Percentiles rank a stretch among this genome's conserved stretches.
These are phyloP conservation scores for Podilymbus podiceps DNA, from an alignment of 2,113 vertebrate genomes.

Conservation along the genomic window DNA sequence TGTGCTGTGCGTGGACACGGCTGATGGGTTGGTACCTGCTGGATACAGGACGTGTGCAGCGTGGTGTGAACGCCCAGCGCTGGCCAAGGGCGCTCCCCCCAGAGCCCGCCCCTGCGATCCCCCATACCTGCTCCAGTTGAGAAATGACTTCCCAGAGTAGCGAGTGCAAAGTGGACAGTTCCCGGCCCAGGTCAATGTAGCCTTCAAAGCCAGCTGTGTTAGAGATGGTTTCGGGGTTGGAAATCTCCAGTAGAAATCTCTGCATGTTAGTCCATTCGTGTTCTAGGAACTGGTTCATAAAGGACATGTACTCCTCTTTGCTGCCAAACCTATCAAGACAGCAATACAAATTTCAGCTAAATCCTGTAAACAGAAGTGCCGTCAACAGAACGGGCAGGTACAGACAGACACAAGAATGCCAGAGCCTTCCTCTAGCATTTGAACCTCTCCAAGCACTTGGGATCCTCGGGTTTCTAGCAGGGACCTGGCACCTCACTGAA, in stretches of 20 bases:
- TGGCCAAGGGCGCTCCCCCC: background rate
- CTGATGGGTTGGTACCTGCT: accelerated
- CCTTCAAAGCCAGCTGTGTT: constrained; percentile 96
- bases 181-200: constrained; percentile 94
- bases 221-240: constrained; percentile 94
- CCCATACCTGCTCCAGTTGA: constrained; percentile 90
- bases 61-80: background rate
- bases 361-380: background rate
- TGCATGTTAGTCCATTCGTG: constrained; percentile 98
- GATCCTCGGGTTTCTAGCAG: background rate
- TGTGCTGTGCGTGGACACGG: background rate
- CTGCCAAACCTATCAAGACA: constrained; percentile 86
- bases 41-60: background rate
- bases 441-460: background rate
- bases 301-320: constrained; percentile 98
- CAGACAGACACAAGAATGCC: accelerated
- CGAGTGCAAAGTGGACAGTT: constrained; percentile 92
- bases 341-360: background rate
- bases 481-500: background rate
- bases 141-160: constrained; percentile 92
- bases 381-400: background rate
- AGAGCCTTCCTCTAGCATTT: background rate
- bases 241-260: constrained; percentile 94
- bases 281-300: constrained; percentile 98
- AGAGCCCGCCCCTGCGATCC: background rate